These are phyloP conservation scores for Spodoptera frugiperda DNA, from an alignment of 1,140 invertebrate species.

Conservation along the genomic window DNA sequence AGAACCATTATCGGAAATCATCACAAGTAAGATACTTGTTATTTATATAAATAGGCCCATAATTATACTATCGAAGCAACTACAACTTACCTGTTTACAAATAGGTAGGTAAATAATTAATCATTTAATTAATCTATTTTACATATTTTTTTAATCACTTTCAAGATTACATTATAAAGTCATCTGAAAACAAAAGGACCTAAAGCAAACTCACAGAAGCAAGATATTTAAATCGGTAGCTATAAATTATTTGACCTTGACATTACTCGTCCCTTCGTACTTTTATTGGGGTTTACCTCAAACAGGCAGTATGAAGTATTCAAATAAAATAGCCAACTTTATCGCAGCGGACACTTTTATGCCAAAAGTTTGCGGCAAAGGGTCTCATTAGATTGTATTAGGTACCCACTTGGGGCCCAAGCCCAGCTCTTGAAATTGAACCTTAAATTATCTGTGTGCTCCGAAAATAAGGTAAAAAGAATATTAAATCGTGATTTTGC, in stretches of 20 bases:
- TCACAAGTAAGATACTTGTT: too few species aligned
- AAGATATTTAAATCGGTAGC: not conserved
- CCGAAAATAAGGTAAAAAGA: too few species aligned
- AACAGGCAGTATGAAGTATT: not conserved
- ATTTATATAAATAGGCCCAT: too few species aligned
- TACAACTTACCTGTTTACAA: not conserved
- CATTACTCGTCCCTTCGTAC: not conserved
- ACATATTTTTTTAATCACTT: too few species aligned
- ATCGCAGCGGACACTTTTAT: slow-evolving; percentile 12
- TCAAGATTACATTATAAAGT: too few species aligned
- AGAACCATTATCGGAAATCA: too few species aligned
- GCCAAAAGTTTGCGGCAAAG: slow-evolving; percentile 6
- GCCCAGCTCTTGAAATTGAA: too few species aligned
- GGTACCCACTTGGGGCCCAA: not conserved
- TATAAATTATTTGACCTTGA: slow-evolving; percentile 7
- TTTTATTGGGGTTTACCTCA: slow-evolving; percentile 8
- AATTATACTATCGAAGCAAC: not conserved
- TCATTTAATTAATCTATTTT: too few species aligned
- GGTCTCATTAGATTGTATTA: slow-evolving; percentile 4
- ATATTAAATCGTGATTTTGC: too few species aligned
- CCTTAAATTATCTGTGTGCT: too few species aligned
- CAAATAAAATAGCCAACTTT: slow-evolving; percentile 30
- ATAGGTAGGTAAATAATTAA: too few species aligned
- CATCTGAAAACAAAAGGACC: too few species aligned
- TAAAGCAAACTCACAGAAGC: not conserved